These are phyloP conservation scores for Pogonomyrmex barbatus DNA, from an alignment of 1,140 invertebrate species.

Conservation along the genomic window DNA sequence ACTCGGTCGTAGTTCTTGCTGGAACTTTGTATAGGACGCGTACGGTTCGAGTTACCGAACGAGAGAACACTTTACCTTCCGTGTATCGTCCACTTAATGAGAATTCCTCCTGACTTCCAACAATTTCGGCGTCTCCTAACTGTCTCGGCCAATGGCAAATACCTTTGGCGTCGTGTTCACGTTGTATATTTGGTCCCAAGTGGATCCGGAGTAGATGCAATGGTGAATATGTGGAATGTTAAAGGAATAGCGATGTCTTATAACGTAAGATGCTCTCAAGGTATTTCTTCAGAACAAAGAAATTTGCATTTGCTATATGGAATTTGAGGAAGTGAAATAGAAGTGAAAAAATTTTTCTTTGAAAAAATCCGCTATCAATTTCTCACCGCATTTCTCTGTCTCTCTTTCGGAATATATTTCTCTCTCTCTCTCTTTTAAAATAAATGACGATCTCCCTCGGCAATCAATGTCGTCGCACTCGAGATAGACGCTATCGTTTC, in stretches of 20 bases:
- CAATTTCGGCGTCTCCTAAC: conserved; percentile 1
- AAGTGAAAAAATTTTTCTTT: background rate
- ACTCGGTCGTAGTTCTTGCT: conserved; percentile 21
- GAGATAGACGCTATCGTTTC: conserved; percentile 59
- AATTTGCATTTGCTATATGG: background rate
- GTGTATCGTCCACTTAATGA: conserved; percentile 20
- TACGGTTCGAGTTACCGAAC: conserved; percentile 6
- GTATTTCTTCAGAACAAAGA: background rate
- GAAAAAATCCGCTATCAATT: background rate
- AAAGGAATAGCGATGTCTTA: background rate
- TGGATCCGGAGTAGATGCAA: background rate
- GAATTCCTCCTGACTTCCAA: conserved; percentile 2
- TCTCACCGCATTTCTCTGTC: background rate
- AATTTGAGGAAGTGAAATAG: background rate
- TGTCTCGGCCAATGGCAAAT: background rate
- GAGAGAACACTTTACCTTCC: conserved; percentile 8
- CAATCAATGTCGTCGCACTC: conserved; percentile 40
- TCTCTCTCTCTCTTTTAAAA: background rate
- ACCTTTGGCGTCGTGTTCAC: background rate
- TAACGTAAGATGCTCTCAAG: background rate
- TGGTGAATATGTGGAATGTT: background rate
- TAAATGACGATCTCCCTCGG: background rate
- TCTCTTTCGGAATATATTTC: background rate
- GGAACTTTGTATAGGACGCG: conserved; percentile 5
- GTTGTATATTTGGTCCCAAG: background rate